A percentile compares a stretch with the other conserved stretches of the same genome.
Evolutionary conservation across 2,797 vertebrate genomes (phyloP).

Genomic region (Acipenser transmontanus): DNA sequence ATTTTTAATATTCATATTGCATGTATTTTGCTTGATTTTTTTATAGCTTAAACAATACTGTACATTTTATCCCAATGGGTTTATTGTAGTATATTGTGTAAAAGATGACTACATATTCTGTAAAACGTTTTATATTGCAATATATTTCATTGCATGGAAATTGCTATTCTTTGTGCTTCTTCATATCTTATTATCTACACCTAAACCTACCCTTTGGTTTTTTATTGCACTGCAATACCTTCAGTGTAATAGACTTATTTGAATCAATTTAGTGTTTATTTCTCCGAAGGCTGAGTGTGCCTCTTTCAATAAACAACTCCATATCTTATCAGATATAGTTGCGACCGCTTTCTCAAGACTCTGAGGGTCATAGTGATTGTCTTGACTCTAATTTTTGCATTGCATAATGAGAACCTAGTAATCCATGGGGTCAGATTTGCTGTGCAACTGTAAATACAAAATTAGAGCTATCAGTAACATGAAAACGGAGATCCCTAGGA

Average conservation of each 20-base stretch:
- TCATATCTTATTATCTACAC: background rate
- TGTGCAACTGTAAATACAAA: too few species aligned
- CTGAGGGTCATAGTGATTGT: too few species aligned
- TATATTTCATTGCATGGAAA: background rate
- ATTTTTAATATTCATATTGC: too few species aligned
- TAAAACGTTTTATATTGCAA: background rate
- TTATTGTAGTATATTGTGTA: too few species aligned
- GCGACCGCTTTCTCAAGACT: background rate
- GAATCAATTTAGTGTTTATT: constrained; percentile 15
- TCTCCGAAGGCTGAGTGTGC: constrained; percentile 2
- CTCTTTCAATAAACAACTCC: constrained; percentile 10
- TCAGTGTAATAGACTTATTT: constrained; percentile 10
- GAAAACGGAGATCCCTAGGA: too few species aligned
- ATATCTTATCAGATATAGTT: constrained; percentile 5
- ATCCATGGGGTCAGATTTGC: too few species aligned
- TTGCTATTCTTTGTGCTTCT: background rate
- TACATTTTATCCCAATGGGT: too few species aligned
- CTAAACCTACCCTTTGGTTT: background rate
- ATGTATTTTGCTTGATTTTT: background rate
- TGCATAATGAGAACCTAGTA: too few species aligned
- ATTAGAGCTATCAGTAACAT: too few species aligned
- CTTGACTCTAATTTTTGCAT: too few species aligned
- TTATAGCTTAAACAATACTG: background rate
- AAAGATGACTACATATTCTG: too few species aligned
- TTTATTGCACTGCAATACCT: constrained; percentile 8